phyloP scores from a whole-genome alignment of 2,888 invertebrate species.

The Helicoverpa assulta region DNA sequence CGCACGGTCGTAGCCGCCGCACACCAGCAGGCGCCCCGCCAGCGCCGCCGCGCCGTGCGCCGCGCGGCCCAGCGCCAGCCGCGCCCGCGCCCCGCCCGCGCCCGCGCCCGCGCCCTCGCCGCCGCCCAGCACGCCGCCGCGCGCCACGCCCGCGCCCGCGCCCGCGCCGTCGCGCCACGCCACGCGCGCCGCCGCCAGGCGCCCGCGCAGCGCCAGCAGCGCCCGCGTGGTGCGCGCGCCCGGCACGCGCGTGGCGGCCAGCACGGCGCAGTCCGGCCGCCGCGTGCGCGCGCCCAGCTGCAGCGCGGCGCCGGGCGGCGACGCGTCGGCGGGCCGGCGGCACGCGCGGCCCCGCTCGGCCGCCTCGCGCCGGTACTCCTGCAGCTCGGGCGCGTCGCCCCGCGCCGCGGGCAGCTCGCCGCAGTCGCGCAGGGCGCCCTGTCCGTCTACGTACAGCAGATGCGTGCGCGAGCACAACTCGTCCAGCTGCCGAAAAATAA shows the following conservation, averaged over 20 bases:
- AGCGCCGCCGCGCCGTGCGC: slow-evolving; percentile 94
- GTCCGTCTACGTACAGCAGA: slow-evolving; percentile 93
- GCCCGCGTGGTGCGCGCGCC: slow-evolving; percentile 57
- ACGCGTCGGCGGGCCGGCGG: slow-evolving; percentile 56
- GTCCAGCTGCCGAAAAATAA: slow-evolving; percentile 61
- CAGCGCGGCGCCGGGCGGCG: slow-evolving; percentile 89
- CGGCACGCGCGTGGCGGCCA: slow-evolving; percentile 90
- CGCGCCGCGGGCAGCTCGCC: slow-evolving; percentile 92
- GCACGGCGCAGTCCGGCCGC: slow-evolving; percentile 82
- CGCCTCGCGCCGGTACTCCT: slow-evolving; percentile 93
- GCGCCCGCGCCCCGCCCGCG: slow-evolving; percentile 89
- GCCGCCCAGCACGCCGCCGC: slow-evolving; percentile 93
- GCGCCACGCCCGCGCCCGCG: slow-evolving; percentile 92
- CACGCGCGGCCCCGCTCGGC: slow-evolving; percentile 64
- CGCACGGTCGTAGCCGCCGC: slow-evolving; percentile 95
- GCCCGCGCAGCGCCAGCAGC: slow-evolving; percentile 89
- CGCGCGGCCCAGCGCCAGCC: slow-evolving; percentile 91
- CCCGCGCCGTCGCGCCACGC: slow-evolving; percentile 92
- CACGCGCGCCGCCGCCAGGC: slow-evolving; percentile 92
- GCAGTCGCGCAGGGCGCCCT: slow-evolving; percentile 95
- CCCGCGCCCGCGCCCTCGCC: slow-evolving; percentile 88
- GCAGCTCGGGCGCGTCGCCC: slow-evolving; percentile 94
- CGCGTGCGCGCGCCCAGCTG: slow-evolving; percentile 82
- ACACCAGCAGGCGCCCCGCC: slow-evolving; percentile 93
- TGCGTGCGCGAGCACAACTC: slow-evolving; percentile 92